phyloP scores from a whole-genome alignment of 2,888 invertebrate genomes.

The Schizotus pectinicornis region DNA sequence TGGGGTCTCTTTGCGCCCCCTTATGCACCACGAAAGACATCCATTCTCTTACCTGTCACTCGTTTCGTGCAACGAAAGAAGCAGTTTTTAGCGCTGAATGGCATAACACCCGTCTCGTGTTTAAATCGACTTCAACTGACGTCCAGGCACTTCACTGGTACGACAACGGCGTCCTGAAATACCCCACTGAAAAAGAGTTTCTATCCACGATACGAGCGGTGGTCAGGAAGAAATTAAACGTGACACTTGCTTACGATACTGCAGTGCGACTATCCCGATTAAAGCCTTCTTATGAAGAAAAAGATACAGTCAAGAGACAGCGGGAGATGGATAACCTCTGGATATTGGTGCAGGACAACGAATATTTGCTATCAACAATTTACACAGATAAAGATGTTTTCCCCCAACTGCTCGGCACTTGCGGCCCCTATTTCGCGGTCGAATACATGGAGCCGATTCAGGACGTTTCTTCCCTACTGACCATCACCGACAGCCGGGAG shows the following conservation, averaged over 20 bases:
- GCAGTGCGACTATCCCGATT: slow-evolving; percentile 60
- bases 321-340: slow-evolving; percentile 68
- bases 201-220: slow-evolving; percentile 61
- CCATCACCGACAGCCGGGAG: slow-evolving; percentile 61
- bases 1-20: slow-evolving; percentile 69
- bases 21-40: slow-evolving; percentile 65
- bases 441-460: slow-evolving; percentile 67
- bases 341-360: slow-evolving; percentile 70
- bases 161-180: slow-evolving; percentile 58
- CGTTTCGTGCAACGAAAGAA: slow-evolving; percentile 67
- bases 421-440: slow-evolving; percentile 71
- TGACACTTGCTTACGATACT: slow-evolving; percentile 60
- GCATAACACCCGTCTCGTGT: slow-evolving; percentile 64
- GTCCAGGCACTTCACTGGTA: slow-evolving; percentile 59
- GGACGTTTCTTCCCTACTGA: slow-evolving; percentile 61
- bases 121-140: slow-evolving; percentile 61
- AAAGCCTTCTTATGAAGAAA: slow-evolving; percentile 57
- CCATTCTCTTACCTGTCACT: slow-evolving; percentile 65
- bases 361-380: slow-evolving; percentile 67
- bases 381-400: slow-evolving; percentile 68
- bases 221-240: slow-evolving; percentile 63
- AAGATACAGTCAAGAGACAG: slow-evolving; percentile 53
- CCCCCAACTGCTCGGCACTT: slow-evolving; percentile 70
- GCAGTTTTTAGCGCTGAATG: slow-evolving; percentile 67
- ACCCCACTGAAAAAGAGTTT: slow-evolving; percentile 63